phyloP scores from a whole-genome alignment of 2,113 vertebrate genomes.

The Colinus virginianus region DNA sequence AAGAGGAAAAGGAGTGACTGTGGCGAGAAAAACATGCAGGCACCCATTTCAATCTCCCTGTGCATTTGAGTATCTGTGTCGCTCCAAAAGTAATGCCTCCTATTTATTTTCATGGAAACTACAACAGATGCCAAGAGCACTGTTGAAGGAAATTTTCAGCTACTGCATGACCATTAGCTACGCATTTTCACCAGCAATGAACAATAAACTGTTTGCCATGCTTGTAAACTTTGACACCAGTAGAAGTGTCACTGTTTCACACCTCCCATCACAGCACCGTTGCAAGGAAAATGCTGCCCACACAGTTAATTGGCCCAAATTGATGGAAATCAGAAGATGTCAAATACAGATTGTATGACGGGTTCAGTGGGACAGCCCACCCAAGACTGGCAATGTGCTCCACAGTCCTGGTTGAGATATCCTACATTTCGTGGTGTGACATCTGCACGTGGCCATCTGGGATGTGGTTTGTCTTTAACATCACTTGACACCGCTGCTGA shows the following conservation, averaged over 20 bases:
- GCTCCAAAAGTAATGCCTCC: no score
- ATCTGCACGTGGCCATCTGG: not conserved
- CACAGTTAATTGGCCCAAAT: not conserved
- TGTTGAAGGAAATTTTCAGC: no score
- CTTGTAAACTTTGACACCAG: not conserved
- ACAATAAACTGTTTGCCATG: not conserved
- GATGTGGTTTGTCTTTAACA: not conserved
- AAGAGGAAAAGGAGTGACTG: not conserved
- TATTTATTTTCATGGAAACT: not conserved
- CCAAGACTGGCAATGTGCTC: not conserved
- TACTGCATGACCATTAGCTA: not conserved
- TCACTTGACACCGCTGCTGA: not conserved
- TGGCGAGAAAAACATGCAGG: slow-evolving; percentile 13
- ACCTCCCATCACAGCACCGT: not conserved
- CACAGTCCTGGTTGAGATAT: not conserved
- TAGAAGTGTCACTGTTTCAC: not conserved
- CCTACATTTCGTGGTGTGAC: not conserved
- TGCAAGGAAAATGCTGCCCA: not conserved
- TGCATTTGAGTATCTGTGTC: not conserved
- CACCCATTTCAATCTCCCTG: slow-evolving; percentile 1
- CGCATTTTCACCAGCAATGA: not conserved
- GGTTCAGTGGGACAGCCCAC: not conserved
- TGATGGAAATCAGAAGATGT: not conserved
- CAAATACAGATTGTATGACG: not conserved
- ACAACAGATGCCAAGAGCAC: not conserved